Evolutionary conservation across 2,797 vertebrate species (phyloP).

Genomic region (Tapera naevia): DNA sequence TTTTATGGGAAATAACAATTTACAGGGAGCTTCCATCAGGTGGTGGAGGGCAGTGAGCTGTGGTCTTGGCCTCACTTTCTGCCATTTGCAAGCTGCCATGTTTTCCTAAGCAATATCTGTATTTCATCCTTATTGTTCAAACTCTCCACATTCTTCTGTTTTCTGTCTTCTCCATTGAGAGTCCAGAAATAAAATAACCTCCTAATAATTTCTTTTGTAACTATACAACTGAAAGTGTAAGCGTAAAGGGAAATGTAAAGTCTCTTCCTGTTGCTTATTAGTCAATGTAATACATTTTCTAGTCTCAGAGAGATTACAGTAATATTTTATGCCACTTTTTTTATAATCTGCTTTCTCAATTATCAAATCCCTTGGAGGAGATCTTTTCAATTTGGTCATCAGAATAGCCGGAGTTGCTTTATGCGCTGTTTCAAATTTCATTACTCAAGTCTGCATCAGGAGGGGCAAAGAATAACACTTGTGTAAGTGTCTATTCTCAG

Average conservation of each 20-base stretch:
- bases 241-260: slow-evolving; percentile 42
- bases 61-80: not conserved
- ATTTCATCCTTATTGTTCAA: not conserved
- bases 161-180: slow-evolving; percentile 2
- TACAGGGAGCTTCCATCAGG: not conserved
- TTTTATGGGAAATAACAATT: not conserved
- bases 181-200: not conserved
- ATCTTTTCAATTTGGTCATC: slow-evolving; percentile 42
- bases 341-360: slow-evolving; percentile 66
- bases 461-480: not conserved
- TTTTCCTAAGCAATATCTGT: not conserved
- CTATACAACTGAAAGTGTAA: slow-evolving; percentile 28
- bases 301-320: slow-evolving; percentile 52
- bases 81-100: not conserved
- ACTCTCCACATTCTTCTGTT: not conserved
- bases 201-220: slow-evolving; percentile 17
- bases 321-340: slow-evolving; percentile 56
- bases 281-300: slow-evolving; percentile 34
- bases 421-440: slow-evolving; percentile 25
- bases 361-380: slow-evolving; percentile 43
- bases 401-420: not conserved
- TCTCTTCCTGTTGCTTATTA: slow-evolving; percentile 53
- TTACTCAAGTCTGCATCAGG: not conserved
- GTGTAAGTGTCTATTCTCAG: not conserved
- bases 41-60: not conserved